A percentile compares a stretch with the other conserved stretches of the same genome.
Evolutionary conservation across 2,888 invertebrate genomes (phyloP).

Genomic region (Drosophila austrosaltans): DNA sequence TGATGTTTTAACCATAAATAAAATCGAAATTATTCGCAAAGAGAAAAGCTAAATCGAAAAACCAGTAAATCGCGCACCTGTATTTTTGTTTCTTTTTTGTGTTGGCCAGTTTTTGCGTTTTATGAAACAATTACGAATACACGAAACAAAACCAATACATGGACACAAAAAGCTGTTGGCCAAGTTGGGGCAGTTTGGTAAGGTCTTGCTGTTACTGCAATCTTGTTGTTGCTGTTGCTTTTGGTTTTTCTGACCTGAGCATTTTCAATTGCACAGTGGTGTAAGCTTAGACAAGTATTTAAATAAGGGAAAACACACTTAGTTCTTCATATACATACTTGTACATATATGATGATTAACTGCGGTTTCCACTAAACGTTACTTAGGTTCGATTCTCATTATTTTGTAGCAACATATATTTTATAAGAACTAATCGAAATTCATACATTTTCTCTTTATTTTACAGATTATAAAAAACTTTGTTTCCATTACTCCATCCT

Average conservation of each 20-base stretch:
- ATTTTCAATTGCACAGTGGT: constrained; percentile 39
- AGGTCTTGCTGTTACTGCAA: constrained; percentile 34
- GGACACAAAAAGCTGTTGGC: constrained; percentile 43
- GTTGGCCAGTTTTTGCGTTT: constrained; percentile 64
- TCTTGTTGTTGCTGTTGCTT: constrained; percentile 29
- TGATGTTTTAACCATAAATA: constrained; percentile 58
- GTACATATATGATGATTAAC: neutral
- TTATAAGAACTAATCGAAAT: neutral
- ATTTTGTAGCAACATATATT: neutral
- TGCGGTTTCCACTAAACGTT: neutral
- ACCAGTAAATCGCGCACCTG: constrained; percentile 59
- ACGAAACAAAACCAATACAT: constrained; percentile 37
- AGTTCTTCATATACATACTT: neutral
- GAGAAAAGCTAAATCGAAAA: constrained; percentile 46
- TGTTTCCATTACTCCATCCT: constrained; percentile 21
- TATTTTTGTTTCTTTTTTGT: constrained; percentile 44
- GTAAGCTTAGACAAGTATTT: neutral
- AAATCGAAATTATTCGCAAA: constrained; percentile 66
- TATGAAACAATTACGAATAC: constrained; percentile 73
- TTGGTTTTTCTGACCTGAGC: constrained; percentile 25
- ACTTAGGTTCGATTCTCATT: neutral
- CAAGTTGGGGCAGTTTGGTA: constrained; percentile 39
- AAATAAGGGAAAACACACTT: neutral
- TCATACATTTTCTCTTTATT: neutral
- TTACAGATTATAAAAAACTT: constrained; percentile 10